Evolutionary conservation across 2,888 invertebrate genomes (phyloP), one percentile per base, ranked within the genome.

Genomic region (Dendrolimus pini): DNA sequence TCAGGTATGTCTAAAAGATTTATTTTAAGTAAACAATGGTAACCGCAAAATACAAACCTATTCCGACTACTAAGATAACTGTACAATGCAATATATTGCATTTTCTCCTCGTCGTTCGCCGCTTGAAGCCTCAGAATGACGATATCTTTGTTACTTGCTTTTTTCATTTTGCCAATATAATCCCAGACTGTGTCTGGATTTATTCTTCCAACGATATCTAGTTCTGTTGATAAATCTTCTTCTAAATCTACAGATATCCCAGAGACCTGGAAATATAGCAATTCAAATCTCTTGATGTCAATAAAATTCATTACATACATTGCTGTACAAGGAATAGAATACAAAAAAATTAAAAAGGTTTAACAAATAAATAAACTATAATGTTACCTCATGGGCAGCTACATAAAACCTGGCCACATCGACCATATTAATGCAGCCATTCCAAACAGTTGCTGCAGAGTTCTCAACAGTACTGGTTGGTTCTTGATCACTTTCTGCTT

Each of bases 131-230:
- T 92, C 57, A 98, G 90, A 41, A 98, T 92, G 10, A 97, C 93
- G 41, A 98, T 96, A 73, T 98, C 96, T 85, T 97, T 97, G 61
- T 95, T 95, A 55, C 95, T 95, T 54, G 95, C 94, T 75, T 96
- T 95, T 74, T 96, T 96, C 91, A 98, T 96, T 86, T 98, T 97
- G 52, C 93, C 93, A 59, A 99, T 95, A 77, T 99, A 99, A 60
- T 98, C 97, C 97, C 97, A 98, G 7, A 96, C 97, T 10, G 96
- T 97, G 10, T 95, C 95, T 0, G 97, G 97, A 58, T 94, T 94
- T 73, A 99, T 98, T 70, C 99, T 93, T 1, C 99, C 99, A 12
- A 98, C 97, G 52, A 99, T 95, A 72, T 96, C 96, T 41, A 98
- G 88, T 59, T 95, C 94, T 56, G 94, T 92, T 7, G 95, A 94